Conservation (phyloP, 2,797 vertebrate species). For the Hippopotamyrus pictus region DNA sequence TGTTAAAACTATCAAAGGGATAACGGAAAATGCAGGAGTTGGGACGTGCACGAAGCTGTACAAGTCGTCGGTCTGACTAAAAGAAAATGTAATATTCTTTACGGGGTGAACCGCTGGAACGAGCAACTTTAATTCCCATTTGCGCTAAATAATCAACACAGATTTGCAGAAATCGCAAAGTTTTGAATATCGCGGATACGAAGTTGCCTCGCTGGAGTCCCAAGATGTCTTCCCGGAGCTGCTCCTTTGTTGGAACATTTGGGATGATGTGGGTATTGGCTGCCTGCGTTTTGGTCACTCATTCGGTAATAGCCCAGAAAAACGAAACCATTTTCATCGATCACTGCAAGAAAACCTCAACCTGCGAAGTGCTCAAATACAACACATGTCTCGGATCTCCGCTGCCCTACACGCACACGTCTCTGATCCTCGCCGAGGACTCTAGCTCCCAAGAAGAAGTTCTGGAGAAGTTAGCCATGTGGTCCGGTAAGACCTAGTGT, state of each 20-base stretch:
- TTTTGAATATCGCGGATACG: slow-evolving; percentile 13
- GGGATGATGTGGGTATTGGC: slow-evolving; percentile 57
- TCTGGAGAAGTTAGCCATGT: slow-evolving; percentile 82
- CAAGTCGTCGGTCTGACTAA: not conserved
- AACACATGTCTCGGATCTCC: slow-evolving; percentile 81
- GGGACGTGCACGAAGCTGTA: not conserved
- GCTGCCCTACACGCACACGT: slow-evolving; percentile 82
- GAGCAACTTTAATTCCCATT: not conserved
- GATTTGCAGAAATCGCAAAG: slow-evolving; percentile 3
- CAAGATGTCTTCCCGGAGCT: slow-evolving; percentile 66
- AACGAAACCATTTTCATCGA: slow-evolving; percentile 65
- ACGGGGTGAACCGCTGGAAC: not conserved
- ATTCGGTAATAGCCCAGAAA: slow-evolving; percentile 44
- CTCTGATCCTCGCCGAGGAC: slow-evolving; percentile 80
- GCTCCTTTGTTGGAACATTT: slow-evolving; percentile 60
- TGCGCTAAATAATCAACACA: not conserved
- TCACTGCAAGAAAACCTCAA: slow-evolving; percentile 73
- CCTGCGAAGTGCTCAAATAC: slow-evolving; percentile 77
- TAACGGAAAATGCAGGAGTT: slow-evolving; percentile 12
- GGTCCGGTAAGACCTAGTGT: slow-evolving; percentile 76
- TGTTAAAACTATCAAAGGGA: not conserved
- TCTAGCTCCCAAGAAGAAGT: slow-evolving; percentile 83
- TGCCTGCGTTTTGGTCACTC: slow-evolving; percentile 36
- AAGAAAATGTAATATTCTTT: slow-evolving; percentile 10
- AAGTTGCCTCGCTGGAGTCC: slow-evolving; percentile 28